Evolutionary conservation across 2,888 invertebrate species (phyloP).

Genomic region (Empis livida): DNA sequence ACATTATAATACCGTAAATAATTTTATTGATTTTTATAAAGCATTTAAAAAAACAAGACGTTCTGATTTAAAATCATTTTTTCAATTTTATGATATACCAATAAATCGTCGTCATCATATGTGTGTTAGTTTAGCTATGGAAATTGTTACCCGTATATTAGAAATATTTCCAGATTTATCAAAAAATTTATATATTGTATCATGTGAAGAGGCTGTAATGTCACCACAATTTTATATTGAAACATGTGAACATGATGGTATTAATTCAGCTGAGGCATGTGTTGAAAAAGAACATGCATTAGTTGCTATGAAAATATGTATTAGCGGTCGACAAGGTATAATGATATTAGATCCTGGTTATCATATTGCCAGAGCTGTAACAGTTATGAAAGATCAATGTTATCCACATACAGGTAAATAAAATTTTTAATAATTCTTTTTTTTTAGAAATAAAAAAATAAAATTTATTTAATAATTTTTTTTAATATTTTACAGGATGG

Average conservation of each 20-base stretch:
- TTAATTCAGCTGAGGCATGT: slow-evolving; percentile 31
- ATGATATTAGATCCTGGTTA: slow-evolving; percentile 84
- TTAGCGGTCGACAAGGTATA: slow-evolving; percentile 61
- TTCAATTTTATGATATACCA: slow-evolving; percentile 62
- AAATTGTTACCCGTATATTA: slow-evolving; percentile 57
- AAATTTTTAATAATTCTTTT: neutral
- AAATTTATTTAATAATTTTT: neutral
- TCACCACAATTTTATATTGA: slow-evolving; percentile 46
- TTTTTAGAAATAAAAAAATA: neutral
- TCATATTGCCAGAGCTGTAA: slow-evolving; percentile 73
- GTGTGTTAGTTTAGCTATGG: slow-evolving; percentile 78
- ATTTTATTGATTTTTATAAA: slow-evolving; percentile 59
- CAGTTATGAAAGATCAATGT: slow-evolving; percentile 71
- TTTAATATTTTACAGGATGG: slow-evolving; percentile 45
- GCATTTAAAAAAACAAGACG: slow-evolving; percentile 49
- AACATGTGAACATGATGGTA: slow-evolving; percentile 39
- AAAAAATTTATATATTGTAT: slow-evolving; percentile 57
- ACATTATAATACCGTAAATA: slow-evolving; percentile 81
- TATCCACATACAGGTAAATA: slow-evolving; percentile 67
- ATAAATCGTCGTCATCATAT: slow-evolving; percentile 70
- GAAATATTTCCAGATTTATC: slow-evolving; percentile 54
- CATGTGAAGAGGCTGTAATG: slow-evolving; percentile 76
- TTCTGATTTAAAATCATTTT: slow-evolving; percentile 55
- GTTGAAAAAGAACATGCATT: slow-evolving; percentile 82
- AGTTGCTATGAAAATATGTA: slow-evolving; percentile 58